phyloP scores from a whole-genome alignment of 64 coral and sea anemone species.

The Montipora capricornis region DNA sequence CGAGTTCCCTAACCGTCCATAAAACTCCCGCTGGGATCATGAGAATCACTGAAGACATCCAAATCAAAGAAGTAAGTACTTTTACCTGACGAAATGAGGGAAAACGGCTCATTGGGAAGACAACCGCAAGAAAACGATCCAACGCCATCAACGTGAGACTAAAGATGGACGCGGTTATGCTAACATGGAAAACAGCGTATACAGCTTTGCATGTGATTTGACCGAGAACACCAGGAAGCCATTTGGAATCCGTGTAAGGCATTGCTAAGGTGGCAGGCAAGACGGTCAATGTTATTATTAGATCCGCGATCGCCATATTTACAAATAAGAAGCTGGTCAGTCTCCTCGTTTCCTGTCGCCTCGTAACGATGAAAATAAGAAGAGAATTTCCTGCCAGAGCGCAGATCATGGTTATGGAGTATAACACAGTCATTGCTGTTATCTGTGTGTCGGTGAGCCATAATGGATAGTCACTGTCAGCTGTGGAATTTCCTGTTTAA shows the following conservation, averaged over 20 bases:
- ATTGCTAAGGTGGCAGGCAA: not conserved
- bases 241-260: not conserved
- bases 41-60: not conserved
- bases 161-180: not conserved
- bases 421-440: not conserved
- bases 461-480: not conserved
- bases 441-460: not conserved
- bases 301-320: conserved; percentile 5
- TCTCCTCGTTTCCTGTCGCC: not conserved
- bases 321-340: conserved; percentile 3
- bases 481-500: not conserved
- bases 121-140: not conserved
- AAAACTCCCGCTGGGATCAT: not conserved
- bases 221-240: not conserved
- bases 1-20: not conserved
- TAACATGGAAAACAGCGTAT: not conserved
- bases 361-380: not conserved
- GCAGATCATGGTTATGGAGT: not conserved
- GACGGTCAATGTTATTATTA: not conserved
- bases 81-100: not conserved
- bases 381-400: not conserved
- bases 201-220: conserved; percentile 5
- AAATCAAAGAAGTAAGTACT: not conserved
- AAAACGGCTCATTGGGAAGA: not conserved
- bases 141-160: conserved; percentile 6